phyloP scores from a whole-genome alignment of 2,113 vertebrate species.

The Elachura formosa region DNA sequence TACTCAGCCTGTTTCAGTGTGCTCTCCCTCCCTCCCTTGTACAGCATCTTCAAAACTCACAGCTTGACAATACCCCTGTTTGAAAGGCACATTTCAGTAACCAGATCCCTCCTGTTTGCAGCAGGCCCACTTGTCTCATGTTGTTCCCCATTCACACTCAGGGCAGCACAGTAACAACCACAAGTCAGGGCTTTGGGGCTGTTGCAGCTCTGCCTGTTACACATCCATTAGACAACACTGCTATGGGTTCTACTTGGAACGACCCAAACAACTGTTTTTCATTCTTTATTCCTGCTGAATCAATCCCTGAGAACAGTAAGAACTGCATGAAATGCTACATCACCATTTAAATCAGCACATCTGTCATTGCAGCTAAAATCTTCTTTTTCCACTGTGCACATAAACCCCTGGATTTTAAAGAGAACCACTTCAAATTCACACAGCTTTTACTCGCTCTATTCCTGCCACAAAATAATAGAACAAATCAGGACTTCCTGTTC shows the following conservation, averaged over 20 bases:
- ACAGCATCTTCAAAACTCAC: neutral
- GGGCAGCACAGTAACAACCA: neutral
- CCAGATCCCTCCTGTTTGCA: neutral
- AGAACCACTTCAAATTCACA: neutral
- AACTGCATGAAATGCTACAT: neutral
- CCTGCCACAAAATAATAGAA: neutral
- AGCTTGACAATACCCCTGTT: neutral
- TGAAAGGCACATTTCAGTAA: neutral
- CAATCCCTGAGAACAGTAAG: neutral
- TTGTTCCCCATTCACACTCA: neutral
- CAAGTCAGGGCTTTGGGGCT: neutral
- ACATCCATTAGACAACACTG: neutral
- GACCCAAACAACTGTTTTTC: neutral
- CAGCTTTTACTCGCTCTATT: neutral
- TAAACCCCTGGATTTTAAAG: neutral
- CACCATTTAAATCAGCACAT: neutral
- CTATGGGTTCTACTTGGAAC: neutral
- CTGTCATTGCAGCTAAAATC: neutral
- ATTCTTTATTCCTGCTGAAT: neutral
- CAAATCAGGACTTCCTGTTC: neutral
- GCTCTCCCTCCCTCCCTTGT: neutral
- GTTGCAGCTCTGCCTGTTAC: neutral
- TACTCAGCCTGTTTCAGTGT: neutral
- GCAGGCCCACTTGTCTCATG: neutral
- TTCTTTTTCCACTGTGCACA: fast-evolving